A percentile compares a stretch with the other conserved stretches of the same genome.
Conservation (phyloP, 2,113 vertebrate species). For the Megaceryle torquata region DNA sequence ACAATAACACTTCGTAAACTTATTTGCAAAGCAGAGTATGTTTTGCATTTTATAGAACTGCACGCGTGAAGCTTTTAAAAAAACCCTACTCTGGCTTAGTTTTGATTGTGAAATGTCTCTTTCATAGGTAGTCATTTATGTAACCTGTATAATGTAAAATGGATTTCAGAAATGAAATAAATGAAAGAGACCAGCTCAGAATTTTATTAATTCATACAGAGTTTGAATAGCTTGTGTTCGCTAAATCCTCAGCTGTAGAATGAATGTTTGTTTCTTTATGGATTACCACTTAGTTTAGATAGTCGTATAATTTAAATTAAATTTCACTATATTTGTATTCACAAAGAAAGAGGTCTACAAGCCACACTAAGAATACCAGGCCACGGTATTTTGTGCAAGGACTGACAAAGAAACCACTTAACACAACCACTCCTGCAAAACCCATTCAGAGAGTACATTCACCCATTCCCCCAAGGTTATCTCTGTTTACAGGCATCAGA, state of each 20-base stretch:
- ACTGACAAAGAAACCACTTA: conserved; percentile 21
- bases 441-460: background rate
- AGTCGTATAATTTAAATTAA: conserved; percentile 7
- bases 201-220: background rate
- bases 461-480: conserved; percentile 47
- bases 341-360: background rate
- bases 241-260: background rate
- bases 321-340: background rate
- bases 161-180: background rate
- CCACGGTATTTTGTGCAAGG: background rate
- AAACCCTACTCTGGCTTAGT: background rate
- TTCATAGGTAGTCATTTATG: background rate
- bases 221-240: background rate
- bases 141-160: background rate
- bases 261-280: conserved; percentile 35
- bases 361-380: background rate
- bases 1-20: background rate
- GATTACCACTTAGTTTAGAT: background rate
- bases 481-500: conserved; percentile 15
- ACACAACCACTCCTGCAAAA: background rate
- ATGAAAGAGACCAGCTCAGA: background rate
- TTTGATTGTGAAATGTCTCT: background rate
- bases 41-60: background rate
- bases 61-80: background rate
- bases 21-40: background rate